Percentiles rank a stretch among this genome's conserved stretches.
phyloP scores from a whole-genome alignment of 2,797 vertebrate species.

The Erethizon dorsatum region DNA sequence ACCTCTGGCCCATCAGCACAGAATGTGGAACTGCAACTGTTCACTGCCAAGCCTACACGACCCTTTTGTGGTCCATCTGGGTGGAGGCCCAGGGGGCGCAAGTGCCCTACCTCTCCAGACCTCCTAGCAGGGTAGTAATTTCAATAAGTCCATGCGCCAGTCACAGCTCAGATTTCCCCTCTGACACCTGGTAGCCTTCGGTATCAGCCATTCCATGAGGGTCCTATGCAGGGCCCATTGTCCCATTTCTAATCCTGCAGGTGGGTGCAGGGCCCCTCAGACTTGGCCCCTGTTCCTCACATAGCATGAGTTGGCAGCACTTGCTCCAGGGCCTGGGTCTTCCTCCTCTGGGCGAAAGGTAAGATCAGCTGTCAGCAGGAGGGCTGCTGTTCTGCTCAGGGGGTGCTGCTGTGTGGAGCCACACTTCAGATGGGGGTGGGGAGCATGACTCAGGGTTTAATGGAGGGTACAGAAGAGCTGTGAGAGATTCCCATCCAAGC shows the following conservation, averaged over 20 bases:
- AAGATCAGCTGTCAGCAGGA: neutral
- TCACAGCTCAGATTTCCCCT: neutral
- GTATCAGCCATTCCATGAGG: neutral
- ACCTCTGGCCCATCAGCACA: neutral
- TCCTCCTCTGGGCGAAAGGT: neutral
- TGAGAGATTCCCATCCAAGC: conserved; percentile 37
- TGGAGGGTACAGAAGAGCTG: neutral
- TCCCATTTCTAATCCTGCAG: neutral
- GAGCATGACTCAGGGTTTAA: conserved; percentile 43
- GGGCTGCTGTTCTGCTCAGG: neutral
- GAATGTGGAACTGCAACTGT: neutral
- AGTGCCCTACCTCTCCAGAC: neutral
- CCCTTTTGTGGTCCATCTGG: neutral
- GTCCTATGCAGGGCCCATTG: neutral
- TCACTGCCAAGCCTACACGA: neutral
- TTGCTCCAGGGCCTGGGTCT: neutral
- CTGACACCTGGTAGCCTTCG: neutral
- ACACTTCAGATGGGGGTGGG: neutral
- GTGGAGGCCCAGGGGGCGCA: neutral
- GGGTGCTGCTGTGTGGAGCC: neutral
- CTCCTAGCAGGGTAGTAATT: neutral
- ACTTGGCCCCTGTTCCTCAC: neutral
- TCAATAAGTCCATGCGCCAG: neutral
- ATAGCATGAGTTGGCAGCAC: neutral
- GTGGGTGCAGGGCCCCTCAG: neutral